phyloP scores from a whole-genome alignment of 2,797 vertebrate species.

The Syncerus caffer region DNA sequence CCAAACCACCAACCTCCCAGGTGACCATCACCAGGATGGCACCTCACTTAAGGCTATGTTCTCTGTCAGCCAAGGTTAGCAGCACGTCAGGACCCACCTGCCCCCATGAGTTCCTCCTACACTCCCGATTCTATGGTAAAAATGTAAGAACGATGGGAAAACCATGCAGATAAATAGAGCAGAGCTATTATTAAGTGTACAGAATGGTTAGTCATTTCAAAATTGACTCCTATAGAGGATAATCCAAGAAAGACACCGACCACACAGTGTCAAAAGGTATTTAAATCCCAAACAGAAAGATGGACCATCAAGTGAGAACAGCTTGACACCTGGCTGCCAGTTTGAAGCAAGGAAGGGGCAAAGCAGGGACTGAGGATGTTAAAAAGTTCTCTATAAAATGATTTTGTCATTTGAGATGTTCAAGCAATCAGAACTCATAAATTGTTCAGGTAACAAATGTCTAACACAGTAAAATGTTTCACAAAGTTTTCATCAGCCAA shows the following conservation, averaged over 20 bases:
- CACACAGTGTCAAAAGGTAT: background rate
- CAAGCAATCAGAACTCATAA: background rate
- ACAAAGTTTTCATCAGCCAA: background rate
- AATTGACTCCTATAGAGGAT: background rate
- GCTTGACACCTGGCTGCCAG: background rate
- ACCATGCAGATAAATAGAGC: background rate
- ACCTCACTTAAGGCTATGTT: background rate
- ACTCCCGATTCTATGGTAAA: background rate
- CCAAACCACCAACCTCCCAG: background rate
- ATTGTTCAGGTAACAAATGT: background rate
- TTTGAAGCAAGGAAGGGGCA: background rate
- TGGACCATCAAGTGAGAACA: accelerated
- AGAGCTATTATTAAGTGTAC: background rate
- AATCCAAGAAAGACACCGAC: background rate
- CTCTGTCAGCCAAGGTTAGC: background rate
- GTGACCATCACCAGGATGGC: background rate
- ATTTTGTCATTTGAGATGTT: background rate
- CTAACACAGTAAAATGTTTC: background rate
- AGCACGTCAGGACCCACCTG: background rate
- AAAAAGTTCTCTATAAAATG: background rate
- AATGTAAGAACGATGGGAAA: background rate
- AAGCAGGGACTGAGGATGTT: background rate
- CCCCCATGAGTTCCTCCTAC: background rate
- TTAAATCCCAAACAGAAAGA: background rate
- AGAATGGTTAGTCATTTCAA: background rate